phyloP scores from a whole-genome alignment of 2,888 invertebrate species.

The Synanthedon myopaeformis region DNA sequence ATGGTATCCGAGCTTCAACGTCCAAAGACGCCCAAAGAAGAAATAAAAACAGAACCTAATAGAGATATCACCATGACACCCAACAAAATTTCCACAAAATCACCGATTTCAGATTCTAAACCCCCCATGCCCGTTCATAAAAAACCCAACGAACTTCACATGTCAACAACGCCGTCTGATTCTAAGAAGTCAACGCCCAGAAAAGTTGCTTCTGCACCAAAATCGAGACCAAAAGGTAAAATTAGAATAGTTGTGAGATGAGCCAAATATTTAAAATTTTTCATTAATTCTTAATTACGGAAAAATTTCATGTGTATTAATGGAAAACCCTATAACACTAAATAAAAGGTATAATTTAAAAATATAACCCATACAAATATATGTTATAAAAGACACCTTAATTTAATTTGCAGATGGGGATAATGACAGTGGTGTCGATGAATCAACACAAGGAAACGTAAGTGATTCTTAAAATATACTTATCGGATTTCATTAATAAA shows the following conservation, averaged over 20 bases:
- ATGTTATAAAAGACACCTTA: not conserved
- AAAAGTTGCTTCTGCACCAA: conserved; percentile 53
- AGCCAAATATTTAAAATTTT: conserved; percentile 26
- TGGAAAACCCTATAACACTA: too few relatives aligned
- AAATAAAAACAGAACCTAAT: conserved; percentile 19
- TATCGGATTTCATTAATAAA: too few relatives aligned
- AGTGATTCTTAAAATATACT: conserved; percentile 33
- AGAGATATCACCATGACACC: conserved; percentile 25
- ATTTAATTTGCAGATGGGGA: conserved; percentile 77
- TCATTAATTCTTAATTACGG: too few relatives aligned
- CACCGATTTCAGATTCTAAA: conserved; percentile 36
- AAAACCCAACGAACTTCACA: conserved; percentile 52
- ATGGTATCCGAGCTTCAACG: conserved; percentile 41
- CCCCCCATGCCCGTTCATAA: conserved; percentile 34
- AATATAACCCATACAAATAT: not conserved
- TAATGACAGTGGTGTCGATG: conserved; percentile 86
- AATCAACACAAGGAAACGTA: conserved; percentile 84
- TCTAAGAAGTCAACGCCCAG: conserved; percentile 51
- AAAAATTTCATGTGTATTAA: too few relatives aligned
- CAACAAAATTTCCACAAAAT: conserved; percentile 36
- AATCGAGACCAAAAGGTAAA: conserved; percentile 59
- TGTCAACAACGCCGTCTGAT: conserved; percentile 29
- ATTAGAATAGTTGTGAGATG: conserved; percentile 25
- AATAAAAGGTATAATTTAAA: not conserved
- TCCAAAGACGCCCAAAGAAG: conserved; percentile 48